A percentile compares a stretch with the other conserved stretches of the same genome.
Evolutionary conservation across 2,797 vertebrate genomes (phyloP).

Genomic region (Capromys pilorides): DNA sequence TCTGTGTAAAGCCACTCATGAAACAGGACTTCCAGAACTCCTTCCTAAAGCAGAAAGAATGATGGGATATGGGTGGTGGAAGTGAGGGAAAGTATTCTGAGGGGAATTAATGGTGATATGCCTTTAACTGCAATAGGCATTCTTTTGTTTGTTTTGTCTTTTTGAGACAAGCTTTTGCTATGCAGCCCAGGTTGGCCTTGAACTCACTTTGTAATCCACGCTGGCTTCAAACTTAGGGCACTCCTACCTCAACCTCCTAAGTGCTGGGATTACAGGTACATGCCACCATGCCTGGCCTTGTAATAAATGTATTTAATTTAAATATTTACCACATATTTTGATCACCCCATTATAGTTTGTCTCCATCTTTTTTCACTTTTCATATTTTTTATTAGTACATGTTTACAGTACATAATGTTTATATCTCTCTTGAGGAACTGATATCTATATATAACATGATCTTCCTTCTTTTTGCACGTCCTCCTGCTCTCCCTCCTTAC

Average conservation of each 20-base stretch:
- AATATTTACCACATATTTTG: not conserved
- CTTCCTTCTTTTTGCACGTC: not conserved
- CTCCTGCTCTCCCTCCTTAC: not conserved
- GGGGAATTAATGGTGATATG: not conserved
- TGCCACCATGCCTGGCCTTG: not conserved
- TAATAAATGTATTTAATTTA: not conserved
- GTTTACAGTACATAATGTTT: not conserved
- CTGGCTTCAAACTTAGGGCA: too few species aligned
- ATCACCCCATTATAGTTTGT: not conserved
- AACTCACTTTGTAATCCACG: too few species aligned
- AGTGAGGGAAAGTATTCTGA: not conserved
- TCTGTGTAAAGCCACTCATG: not conserved
- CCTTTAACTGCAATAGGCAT: not conserved
- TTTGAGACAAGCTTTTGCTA: too few species aligned
- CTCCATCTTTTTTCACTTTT: not conserved
- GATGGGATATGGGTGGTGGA: not conserved
- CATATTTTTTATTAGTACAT: not conserved
- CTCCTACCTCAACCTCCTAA: too few species aligned
- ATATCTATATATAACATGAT: not conserved
- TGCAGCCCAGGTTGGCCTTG: too few species aligned
- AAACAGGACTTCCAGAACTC: not conserved
- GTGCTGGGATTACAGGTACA: too few species aligned
- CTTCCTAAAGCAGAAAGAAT: not conserved
- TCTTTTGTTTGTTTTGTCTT: too few species aligned
- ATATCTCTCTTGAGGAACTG: not conserved